phyloP scores from a whole-genome alignment of 2,888 invertebrate species.

The Euzophera pinguis region DNA sequence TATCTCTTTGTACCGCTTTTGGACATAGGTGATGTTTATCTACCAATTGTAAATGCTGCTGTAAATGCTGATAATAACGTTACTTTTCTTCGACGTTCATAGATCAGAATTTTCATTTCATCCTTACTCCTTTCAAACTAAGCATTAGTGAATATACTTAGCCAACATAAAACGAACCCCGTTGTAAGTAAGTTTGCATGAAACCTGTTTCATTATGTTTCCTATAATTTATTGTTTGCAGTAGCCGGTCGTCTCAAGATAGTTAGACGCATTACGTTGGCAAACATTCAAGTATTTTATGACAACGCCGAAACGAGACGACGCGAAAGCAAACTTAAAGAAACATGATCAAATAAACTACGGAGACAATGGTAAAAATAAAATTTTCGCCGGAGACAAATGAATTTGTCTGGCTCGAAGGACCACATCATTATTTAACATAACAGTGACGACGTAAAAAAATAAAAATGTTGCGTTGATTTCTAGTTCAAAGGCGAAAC shows the following conservation, averaged over 20 bases:
- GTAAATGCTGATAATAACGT: no score
- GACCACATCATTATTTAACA: background rate
- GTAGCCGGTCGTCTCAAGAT: slow-evolving; percentile 6
- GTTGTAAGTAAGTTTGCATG: background rate
- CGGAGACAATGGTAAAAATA: background rate
- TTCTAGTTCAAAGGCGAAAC: no score
- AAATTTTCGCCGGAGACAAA: background rate
- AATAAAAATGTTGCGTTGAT: background rate
- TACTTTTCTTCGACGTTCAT: no score
- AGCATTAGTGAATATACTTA: background rate
- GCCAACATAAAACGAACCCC: background rate
- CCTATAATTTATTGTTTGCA: slow-evolving; percentile 12
- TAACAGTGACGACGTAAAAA: background rate
- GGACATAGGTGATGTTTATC: no score
- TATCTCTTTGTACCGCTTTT: no score
- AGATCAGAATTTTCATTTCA: no score
- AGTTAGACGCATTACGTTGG: slow-evolving; percentile 10
- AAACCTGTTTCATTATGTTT: slow-evolving; percentile 9
- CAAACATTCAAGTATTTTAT: slow-evolving; percentile 13
- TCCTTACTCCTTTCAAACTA: no score
- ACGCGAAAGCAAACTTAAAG: slow-evolving; percentile 1
- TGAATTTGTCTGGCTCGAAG: background rate
- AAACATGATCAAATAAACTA: slow-evolving; percentile 7
- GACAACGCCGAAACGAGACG: slow-evolving; percentile 3
- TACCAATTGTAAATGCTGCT: no score